Base-by-base conservation (phyloP, 2,888 invertebrate species). In the Agrotis ipsilon region DNA sequence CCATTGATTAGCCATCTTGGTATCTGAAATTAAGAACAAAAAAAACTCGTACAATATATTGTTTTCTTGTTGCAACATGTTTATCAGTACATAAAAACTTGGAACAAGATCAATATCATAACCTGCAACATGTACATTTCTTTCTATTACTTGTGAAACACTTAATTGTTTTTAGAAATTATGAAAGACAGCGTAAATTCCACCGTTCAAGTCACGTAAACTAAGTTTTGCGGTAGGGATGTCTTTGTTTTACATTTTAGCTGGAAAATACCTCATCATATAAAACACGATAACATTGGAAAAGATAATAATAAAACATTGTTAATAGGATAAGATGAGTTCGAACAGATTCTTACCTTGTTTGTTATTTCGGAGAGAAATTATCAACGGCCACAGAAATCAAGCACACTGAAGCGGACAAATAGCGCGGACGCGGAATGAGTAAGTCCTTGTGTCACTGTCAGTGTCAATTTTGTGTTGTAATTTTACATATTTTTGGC, bases 1-100 rank as follows among this genome's bases (percentile, higher is more conserved):
- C 96, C 96, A 96, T 78, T 94, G 95, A 75, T 93, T 95, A 45
- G 96, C 94, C 96, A 96, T 96, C 63, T 83, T 92, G 68, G 1
- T 13, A 21, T 59, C 81, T 81, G 69, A 46, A 81, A 81, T 11
- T 52, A 62, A 52, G 62, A 6, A 59, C 19, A 51, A 24, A 39
- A 52, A n/a, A 52, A 46, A 63, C 13, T 21, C 11, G 0, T n/a
- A 32, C 16, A 18, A 13, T 24, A 3, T n/a, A 39, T 54, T 3
- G n/a, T 49, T 32, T 75, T 49, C 39, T 39, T 39, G 43, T 69
- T 58, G 51, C 5, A 49, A 49, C 48, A 45, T 45, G 49, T 69
- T 43, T 39, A 18, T 2, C 39, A 58, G n/a, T 24, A 16, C 32
- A 13, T 18, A 45, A 21, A 55, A 24, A 49, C 9, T 9, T n/a